A percentile compares a stretch with the other conserved stretches of the same genome.
Evolutionary conservation across 1,140 invertebrate genomes (phyloP).

Genomic region (Brachionus asplanchnoidis): DNA sequence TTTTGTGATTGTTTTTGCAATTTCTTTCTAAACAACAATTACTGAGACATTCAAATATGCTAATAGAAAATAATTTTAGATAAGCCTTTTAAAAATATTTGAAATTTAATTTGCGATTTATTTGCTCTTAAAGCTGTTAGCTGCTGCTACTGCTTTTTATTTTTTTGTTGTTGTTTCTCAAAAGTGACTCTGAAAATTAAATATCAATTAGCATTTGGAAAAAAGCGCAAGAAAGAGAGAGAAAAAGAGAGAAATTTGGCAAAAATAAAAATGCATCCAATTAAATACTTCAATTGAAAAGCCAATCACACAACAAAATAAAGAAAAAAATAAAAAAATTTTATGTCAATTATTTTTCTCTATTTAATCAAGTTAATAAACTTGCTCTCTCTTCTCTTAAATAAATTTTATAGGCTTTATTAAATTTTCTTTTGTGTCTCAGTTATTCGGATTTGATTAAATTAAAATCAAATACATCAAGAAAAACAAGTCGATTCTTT

Average conservation of each 20-base stretch:
- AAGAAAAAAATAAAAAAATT: neutral
- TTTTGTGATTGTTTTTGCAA: neutral
- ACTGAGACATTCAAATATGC: neutral
- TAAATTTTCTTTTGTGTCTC: neutral
- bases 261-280: neutral
- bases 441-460: neutral
- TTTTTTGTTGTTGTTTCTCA: neutral
- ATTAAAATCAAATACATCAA: constrained; percentile 1
- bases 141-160: neutral
- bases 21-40: neutral
- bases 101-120: neutral
- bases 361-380: constrained; percentile 4
- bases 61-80: neutral
- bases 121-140: neutral
- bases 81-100: neutral
- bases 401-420: neutral
- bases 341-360: neutral
- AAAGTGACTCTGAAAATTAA: neutral
- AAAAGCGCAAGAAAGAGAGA: too few relatives aligned
- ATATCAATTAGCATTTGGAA: neutral
- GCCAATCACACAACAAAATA: neutral
- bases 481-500: neutral
- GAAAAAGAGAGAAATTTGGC: neutral
- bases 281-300: neutral
- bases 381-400: neutral